Evolutionary conservation across 2,797 vertebrate genomes (phyloP), one percentile per base, ranked within the genome.

Genomic region (Paguma larvata): DNA sequence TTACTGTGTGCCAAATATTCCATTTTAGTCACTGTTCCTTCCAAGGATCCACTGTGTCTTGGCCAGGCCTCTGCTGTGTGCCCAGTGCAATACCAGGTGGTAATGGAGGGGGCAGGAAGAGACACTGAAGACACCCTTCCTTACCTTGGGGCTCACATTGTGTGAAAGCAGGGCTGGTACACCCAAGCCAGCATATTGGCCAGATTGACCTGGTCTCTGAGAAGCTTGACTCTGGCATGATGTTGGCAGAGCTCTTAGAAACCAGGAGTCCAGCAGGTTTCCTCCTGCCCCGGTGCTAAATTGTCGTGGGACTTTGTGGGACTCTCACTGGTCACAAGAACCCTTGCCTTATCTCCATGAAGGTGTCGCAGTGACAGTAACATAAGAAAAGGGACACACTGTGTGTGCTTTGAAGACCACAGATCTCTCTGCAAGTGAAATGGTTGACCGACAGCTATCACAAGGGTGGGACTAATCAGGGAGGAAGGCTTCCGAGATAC

Each of bases 391-490:
- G 38, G 13, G 65, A 30, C 5, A 23, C n/a, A 7, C 16, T 38
- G 46, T 34, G 70, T 38, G 46, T 34, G 70, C 70, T 82, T 62
- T 8, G 56, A 85, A 62, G 34, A 32, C 32, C 19, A 7, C 27
- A 8, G 4, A 3, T n/a, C 21, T 0, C 18, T 18, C 53, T 65
- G 18, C 25, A 9, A 8, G 59, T 3, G 0, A 41, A n/a, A 8
- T 8, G 23, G 25, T 34, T 18, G 32, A 21, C 27, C 6, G 44
- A 32, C 67, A 53, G 72, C 30, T 32, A 23, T 4, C 19, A 10
- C 7, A 0, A 32, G 27, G 34, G 18, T 23, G 2, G 8, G 11
- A 10, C 44, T 1, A 5, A 2, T 1, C 11, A 8, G 19, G 46
- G 34, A 59, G 19, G 78, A 51, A 11, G 34, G 11, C 41, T 44